Conservation (phyloP, 2,797 vertebrate species). For the Momotus momota region DNA sequence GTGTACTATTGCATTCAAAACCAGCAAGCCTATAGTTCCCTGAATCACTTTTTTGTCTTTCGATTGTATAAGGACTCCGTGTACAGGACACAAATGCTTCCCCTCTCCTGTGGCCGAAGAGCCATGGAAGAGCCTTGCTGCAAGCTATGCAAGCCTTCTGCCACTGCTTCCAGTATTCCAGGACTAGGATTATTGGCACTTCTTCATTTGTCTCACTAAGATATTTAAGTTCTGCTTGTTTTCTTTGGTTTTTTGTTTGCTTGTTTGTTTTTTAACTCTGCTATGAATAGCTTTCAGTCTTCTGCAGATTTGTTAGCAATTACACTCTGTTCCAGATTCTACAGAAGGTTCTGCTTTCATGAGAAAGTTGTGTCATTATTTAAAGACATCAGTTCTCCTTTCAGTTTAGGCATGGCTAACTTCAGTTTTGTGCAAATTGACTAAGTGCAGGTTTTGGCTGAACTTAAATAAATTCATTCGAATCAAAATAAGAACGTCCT, state of each 20-base stretch:
- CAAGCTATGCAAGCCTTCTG: background rate
- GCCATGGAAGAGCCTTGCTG: background rate
- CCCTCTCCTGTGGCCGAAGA: background rate
- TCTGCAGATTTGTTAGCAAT: constrained; percentile 31
- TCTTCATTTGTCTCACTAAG: background rate
- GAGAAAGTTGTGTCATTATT: constrained; percentile 59
- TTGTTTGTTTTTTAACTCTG: background rate
- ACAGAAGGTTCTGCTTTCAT: constrained; percentile 51
- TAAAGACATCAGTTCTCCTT: constrained; percentile 44
- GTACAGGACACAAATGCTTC: background rate
- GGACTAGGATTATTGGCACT: background rate
- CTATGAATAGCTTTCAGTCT: constrained; percentile 43
- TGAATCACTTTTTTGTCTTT: background rate
- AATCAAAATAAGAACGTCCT: constrained; percentile 35
- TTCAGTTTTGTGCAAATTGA: constrained; percentile 27
- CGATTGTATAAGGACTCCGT: background rate
- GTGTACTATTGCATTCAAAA: background rate
- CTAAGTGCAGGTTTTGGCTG: constrained; percentile 37
- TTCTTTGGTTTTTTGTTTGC: background rate
- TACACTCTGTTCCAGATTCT: constrained; percentile 36
- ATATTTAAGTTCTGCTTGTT: constrained; percentile 21
- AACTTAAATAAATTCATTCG: constrained; percentile 14
- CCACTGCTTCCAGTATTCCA: background rate
- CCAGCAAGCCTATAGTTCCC: background rate
- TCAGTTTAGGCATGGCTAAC: constrained; percentile 9